Base-by-base conservation (phyloP, 2,113 vertebrate species). In the Ammodytes marinus region DNA sequence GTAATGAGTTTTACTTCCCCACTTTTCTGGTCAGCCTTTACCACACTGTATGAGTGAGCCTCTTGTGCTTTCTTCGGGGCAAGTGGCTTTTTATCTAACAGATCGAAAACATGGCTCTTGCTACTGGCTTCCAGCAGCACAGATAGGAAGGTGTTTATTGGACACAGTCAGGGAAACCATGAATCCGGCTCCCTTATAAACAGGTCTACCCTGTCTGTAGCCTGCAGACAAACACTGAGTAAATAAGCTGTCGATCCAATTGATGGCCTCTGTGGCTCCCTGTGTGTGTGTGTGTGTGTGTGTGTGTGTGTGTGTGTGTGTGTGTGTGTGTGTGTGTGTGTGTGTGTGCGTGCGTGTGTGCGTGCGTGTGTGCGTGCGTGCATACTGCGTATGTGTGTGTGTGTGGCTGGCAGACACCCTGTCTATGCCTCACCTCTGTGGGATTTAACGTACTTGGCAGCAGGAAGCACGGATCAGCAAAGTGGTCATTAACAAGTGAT, bases 91-190 rank as follows among this genome's bases (percentile, higher is more conserved):
- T 88, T 91, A 90, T 94, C 87, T 71, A 5, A 19, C 60, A 3
- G 15, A 92, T 88, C 83, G 13, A 78, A 87, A 92, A 86, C 88
- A 88, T 42, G 49, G 14, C 83, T 89, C 59, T 75, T 69, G 65
- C 76, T 61, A 83, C 77, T 73, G 61, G 70, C 83, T 84, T 82
- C 77, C 75, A 86, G 82, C 80, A 60, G 66, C 79, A 78, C 79
- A 77, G 84, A 90, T 79, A 88, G 77, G 49, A 67, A 80, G 80
- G 84, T 91, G 91, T 90, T 92, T 86, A 89, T 88, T 83, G 77
- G 79, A 89, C 77, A 86, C 65, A 79, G 80, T 73, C 75, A 13
- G 67, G 47, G 53, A 86, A 63, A 83, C 39, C 65, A 67, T 66
- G 64, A 85, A 86, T 82, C 82, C 69, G 40, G 54, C 83, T 84